Evolutionary conservation across 92 coral and sea anemone species (phyloP).

Genomic region (Muricea muricata): DNA sequence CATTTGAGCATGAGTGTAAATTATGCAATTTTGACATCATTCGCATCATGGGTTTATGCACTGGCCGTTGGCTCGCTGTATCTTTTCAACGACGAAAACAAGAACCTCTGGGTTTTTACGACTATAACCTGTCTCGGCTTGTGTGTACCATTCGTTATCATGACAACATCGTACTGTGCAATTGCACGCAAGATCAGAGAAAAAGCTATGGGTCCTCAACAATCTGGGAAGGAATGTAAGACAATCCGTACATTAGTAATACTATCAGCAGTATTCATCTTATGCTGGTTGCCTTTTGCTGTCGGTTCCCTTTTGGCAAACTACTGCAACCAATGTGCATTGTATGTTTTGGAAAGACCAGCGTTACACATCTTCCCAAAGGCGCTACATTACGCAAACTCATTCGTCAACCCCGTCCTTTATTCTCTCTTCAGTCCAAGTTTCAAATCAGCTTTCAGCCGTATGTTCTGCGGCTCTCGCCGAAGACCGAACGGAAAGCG

Average conservation of each 20-base stretch:
- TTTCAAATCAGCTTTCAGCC: slow-evolving; percentile 29
- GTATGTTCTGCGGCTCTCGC: neutral
- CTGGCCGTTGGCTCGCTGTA: neutral
- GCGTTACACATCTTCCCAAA: slow-evolving; percentile 8
- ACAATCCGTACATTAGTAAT: slow-evolving; percentile 30
- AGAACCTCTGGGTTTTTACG: slow-evolving; percentile 22
- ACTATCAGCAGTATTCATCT: neutral
- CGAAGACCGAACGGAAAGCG: neutral
- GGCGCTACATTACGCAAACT: slow-evolving; percentile 3
- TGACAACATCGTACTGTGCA: neutral
- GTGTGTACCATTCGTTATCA: slow-evolving; percentile 14
- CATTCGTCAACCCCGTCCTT: slow-evolving; percentile 28
- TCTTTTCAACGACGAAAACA: neutral
- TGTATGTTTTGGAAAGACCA: slow-evolving; percentile 13
- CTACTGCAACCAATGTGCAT: slow-evolving; percentile 11
- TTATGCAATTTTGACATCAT: neutral
- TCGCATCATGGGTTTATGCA: slow-evolving; percentile 4
- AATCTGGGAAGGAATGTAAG: slow-evolving; percentile 20
- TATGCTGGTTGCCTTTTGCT: slow-evolving; percentile 34
- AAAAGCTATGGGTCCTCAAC: neutral
- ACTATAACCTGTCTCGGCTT: slow-evolving; percentile 14
- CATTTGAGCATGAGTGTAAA: slow-evolving; percentile 27
- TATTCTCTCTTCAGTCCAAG: slow-evolving; percentile 34
- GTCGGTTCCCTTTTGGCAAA: slow-evolving; percentile 22
- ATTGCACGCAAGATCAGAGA: slow-evolving; percentile 17